Evolutionary conservation across 2,888 invertebrate genomes (phyloP).

Genomic region (Lasioglossum pauxillum): DNA sequence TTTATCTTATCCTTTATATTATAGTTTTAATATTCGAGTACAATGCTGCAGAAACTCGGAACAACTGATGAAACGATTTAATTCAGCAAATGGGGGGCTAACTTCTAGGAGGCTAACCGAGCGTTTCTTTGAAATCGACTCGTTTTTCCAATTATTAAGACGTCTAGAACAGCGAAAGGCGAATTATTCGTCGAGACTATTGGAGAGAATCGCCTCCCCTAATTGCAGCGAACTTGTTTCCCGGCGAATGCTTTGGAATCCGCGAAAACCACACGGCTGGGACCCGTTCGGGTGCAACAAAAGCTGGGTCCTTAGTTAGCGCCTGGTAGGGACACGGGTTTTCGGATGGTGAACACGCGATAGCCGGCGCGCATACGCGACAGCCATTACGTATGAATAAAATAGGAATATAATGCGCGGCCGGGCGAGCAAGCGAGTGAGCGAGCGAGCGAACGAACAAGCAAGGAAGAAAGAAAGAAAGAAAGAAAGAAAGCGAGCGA

Average conservation of each 20-base stretch:
- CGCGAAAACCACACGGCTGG: not conserved
- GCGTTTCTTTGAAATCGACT: too few relatives aligned
- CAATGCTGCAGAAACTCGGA: too few relatives aligned
- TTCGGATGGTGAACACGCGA: slow-evolving; percentile 13
- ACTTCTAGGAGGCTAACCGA: too few relatives aligned
- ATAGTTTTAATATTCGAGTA: too few relatives aligned
- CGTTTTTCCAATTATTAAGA: too few relatives aligned
- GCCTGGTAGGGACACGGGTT: slow-evolving; percentile 20
- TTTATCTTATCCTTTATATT: too few relatives aligned
- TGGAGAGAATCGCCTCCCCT: not conserved
- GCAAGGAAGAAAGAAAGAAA: too few relatives aligned
- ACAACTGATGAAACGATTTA: too few relatives aligned
- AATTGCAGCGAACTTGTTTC: not conserved
- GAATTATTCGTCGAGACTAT: too few relatives aligned
- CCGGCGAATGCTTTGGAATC: not conserved
- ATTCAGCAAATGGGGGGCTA: too few relatives aligned
- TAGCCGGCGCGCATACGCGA: slow-evolving; percentile 41
- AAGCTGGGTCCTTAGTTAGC: slow-evolving; percentile 6
- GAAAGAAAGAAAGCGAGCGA: not conserved
- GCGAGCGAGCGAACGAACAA: not conserved
- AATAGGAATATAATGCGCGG: slow-evolving; percentile 77
- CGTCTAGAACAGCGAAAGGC: too few relatives aligned
- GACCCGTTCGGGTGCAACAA: not conserved
- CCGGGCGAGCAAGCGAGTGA: slow-evolving; percentile 28
- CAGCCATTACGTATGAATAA: slow-evolving; percentile 72